Conservation (phyloP, 2,888 invertebrate genomes). For the Chrysolina oricalcia region DNA sequence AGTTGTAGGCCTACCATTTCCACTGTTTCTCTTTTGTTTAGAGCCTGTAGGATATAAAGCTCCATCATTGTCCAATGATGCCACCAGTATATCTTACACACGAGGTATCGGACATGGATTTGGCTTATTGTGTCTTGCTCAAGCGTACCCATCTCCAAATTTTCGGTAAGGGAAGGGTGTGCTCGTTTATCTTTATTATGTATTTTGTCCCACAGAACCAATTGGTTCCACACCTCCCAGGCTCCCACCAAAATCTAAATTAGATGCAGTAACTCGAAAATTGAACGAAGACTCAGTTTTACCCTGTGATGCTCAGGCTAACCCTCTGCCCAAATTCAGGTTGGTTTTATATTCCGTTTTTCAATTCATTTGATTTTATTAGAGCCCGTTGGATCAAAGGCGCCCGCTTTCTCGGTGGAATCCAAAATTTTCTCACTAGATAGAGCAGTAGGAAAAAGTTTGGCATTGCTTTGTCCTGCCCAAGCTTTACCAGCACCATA, state of each 20-base stretch:
- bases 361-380: slow-evolving; percentile 42
- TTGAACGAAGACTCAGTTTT: slow-evolving; percentile 65
- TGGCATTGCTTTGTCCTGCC: slow-evolving; percentile 84
- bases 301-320: slow-evolving; percentile 75
- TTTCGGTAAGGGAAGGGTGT: slow-evolving; percentile 75
- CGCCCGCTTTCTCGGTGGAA: slow-evolving; percentile 71
- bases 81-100: slow-evolving; percentile 74
- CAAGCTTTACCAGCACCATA: slow-evolving; percentile 82
- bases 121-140: slow-evolving; percentile 76
- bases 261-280: slow-evolving; percentile 51
- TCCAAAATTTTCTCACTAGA: slow-evolving; percentile 73
- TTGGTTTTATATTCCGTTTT: slow-evolving; percentile 42
- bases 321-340: slow-evolving; percentile 76
- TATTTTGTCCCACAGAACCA: slow-evolving; percentile 70
- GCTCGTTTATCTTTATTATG: slow-evolving; percentile 6
- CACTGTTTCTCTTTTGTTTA: slow-evolving; percentile 58
- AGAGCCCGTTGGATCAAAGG: slow-evolving; percentile 75
- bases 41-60: slow-evolving; percentile 79
- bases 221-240: slow-evolving; percentile 72
- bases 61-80: slow-evolving; percentile 80
- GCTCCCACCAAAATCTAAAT: slow-evolving; percentile 69
- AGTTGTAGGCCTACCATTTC: background rate
- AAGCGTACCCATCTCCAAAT: slow-evolving; percentile 77
- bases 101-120: slow-evolving; percentile 70
- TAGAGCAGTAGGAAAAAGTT: slow-evolving; percentile 74